Evolutionary conservation across 2,113 vertebrate genomes (phyloP), one percentile per base, ranked within the genome.

Genomic region (Promerops cafer): DNA sequence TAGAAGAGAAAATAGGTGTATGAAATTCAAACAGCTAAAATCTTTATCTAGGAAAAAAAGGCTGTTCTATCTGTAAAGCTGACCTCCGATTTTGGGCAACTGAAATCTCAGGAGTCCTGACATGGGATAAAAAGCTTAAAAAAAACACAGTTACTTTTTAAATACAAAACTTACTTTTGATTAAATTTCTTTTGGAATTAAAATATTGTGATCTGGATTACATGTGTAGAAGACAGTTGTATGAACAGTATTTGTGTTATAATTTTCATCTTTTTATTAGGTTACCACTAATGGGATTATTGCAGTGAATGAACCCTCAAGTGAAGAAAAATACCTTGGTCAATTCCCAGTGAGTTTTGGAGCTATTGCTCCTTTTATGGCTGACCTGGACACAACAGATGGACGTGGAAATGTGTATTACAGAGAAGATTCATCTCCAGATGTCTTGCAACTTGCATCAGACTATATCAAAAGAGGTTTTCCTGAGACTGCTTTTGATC

Each of bases 231-330:
- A 71, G 7, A 69, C 13, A 39, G 26, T 13, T 12, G 6, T 49
- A 35, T 60, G 17, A 80, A 74, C 21, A 68, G 11, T 50, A 37
- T 42, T 69, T 50, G 6, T 77, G 21, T 64, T 75, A 60, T 4
- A 49, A 69, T 63, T 88, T 90, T 31, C 14, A 45, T n/a, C 13
- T 89, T 92, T 93, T 79, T 69, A 22, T 83, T 98, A 99, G 99
- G 94, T 99, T 96, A 97, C 98, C 93, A 99, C 98, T 87, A 99
- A 99, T 83, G 99, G 99, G 44, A 98, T 99, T 84, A 97, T 99
- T 83, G 98, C 99, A 86, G 97, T 97, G 65, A 96, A 94, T 63
- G 87, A 99, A 63, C 99, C 99, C 5, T 93, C 97, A 14, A 95
- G 89, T 22, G 96, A 98, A 96, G 97, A 98, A 60, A 94, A 97